Evolutionary conservation across 2,113 vertebrate species (phyloP).

Genomic region (Mobula birostris): DNA sequence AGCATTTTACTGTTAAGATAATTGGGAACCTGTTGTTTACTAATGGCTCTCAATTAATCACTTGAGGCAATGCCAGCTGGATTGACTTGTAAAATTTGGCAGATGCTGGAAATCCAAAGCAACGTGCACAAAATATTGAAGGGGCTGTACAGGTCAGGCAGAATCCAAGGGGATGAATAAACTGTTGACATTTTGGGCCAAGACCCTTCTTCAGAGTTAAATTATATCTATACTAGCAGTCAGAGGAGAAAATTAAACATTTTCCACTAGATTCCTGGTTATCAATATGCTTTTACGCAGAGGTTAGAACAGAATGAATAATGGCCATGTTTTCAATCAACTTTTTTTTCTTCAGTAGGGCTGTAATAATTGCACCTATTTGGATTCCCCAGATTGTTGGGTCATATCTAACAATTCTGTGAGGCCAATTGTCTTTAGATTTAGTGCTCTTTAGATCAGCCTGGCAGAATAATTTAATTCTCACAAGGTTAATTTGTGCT

Average conservation of each 20-base stretch:
- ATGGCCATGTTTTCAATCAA: neutral
- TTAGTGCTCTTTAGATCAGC: neutral
- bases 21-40: neutral
- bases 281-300: neutral
- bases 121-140: too few species aligned
- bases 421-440: neutral
- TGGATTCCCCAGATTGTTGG: neutral
- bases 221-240: neutral
- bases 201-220: too few species aligned
- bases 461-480: neutral
- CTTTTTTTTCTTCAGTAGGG: neutral
- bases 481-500: neutral
- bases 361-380: neutral
- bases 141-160: too few species aligned
- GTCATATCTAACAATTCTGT: neutral
- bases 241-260: neutral
- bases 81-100: neutral
- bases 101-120: too few species aligned
- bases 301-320: neutral
- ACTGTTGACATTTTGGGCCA: too few species aligned
- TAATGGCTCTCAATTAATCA: neutral
- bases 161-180: too few species aligned
- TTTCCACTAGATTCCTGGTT: neutral
- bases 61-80: neutral
- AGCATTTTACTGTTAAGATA: neutral